A percentile compares a stretch with the other conserved stretches of the same genome.
These are phyloP conservation scores for Gallinago media DNA, from an alignment of 2,113 vertebrate species.

Conservation along the genomic window DNA sequence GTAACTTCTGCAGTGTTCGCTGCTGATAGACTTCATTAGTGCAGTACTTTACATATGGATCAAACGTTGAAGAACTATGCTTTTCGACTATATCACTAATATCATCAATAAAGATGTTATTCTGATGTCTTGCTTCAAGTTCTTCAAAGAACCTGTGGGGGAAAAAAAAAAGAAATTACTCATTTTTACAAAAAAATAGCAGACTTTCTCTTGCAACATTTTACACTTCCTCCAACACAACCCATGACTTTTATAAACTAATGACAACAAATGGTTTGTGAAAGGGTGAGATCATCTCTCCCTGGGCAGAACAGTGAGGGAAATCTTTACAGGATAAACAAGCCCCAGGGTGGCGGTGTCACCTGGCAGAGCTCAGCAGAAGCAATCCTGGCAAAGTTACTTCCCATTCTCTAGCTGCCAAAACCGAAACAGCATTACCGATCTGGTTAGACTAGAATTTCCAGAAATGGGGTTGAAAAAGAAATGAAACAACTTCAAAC, in stretches of 20 bases:
- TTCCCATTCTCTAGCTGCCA: not conserved
- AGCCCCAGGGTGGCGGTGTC: not conserved
- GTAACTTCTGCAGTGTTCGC: slow-evolving; percentile 89
- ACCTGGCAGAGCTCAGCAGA: not conserved
- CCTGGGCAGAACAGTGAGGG: rapidly evolving
- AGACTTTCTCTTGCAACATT: rapidly evolving
- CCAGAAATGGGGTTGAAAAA: not conserved
- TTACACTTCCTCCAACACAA: not conserved
- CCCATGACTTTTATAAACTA: rapidly evolving
- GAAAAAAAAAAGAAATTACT: not conserved
- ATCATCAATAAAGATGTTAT: slow-evolving; percentile 88
- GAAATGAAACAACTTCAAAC: not conserved
- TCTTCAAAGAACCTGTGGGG: slow-evolving; percentile 90
- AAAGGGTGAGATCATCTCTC: not conserved
- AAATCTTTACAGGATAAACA: rapidly evolving
- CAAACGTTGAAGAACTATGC: slow-evolving; percentile 88
- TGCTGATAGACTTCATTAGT: slow-evolving; percentile 98
- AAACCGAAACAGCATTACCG: not conserved
- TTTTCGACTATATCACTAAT: slow-evolving; percentile 92
- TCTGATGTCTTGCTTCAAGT: slow-evolving; percentile 89
- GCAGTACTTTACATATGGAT: slow-evolving; percentile 95
- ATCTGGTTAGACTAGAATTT: slow-evolving; percentile 15
- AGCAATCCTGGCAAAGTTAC: not conserved
- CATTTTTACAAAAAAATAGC: not conserved
- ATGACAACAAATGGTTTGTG: not conserved